Evolutionary conservation across 2,113 vertebrate species (phyloP).

Genomic region (Trogon surrucura): DNA sequence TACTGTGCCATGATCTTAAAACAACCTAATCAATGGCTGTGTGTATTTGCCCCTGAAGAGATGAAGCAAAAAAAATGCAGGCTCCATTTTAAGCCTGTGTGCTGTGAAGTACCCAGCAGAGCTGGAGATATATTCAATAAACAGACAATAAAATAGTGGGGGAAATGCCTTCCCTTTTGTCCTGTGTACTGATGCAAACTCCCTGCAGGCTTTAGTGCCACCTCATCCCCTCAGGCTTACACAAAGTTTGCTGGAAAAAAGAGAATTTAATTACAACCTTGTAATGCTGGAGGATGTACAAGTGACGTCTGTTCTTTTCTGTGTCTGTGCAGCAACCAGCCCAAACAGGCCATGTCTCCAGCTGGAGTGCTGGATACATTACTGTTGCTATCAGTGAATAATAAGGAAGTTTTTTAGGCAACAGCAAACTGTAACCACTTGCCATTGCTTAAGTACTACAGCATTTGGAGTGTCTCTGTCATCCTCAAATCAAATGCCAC

Average conservation of each 20-base stretch:
- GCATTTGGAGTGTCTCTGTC: not conserved
- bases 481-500: not conserved
- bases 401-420: not conserved
- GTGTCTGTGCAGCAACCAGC: not conserved
- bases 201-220: not conserved
- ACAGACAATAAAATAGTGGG: not conserved
- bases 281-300: not conserved
- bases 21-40: slow-evolving; percentile 40
- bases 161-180: not conserved
- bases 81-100: not conserved
- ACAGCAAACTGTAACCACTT: not conserved
- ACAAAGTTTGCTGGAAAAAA: not conserved
- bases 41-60: not conserved
- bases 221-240: not conserved
- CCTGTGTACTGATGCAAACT: not conserved
- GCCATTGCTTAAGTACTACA: not conserved
- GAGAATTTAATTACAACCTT: slow-evolving; percentile 11
- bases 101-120: not conserved
- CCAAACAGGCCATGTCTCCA: not conserved
- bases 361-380: not conserved
- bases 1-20: not conserved
- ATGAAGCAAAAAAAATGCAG: not conserved
- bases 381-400: not conserved
- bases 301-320: not conserved
- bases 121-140: not conserved